Conservation (phyloP, 2,888 invertebrate genomes). For the Patella depressa region DNA sequence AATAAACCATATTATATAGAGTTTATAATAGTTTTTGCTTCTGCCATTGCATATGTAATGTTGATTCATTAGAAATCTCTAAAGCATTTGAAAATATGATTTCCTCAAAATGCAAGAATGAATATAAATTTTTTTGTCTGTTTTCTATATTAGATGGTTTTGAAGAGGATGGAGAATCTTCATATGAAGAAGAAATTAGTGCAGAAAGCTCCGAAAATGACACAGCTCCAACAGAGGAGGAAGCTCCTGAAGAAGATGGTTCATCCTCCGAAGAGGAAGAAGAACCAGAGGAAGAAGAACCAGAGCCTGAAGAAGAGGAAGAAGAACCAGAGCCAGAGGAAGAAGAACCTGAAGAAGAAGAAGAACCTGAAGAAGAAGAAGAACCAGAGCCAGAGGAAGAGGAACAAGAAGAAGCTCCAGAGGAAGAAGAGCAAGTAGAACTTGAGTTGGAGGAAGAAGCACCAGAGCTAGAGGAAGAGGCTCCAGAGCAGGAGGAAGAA, state of each 20-base stretch:
- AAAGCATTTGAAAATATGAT: too few species aligned
- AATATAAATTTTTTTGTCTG: too few species aligned
- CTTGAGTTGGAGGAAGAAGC: conserved; percentile 12
- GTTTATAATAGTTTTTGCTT: too few species aligned
- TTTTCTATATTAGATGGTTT: too few species aligned
- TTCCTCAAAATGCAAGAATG: too few species aligned
- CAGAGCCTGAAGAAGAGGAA: conserved; percentile 11
- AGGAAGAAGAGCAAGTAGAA: conserved; percentile 3
- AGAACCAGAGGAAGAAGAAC: background rate
- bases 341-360: conserved; percentile 10
- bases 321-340: conserved; percentile 6
- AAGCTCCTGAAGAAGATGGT: background rate
- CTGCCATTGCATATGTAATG: too few species aligned
- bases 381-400: background rate
- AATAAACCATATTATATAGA: too few species aligned
- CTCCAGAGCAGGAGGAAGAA: background rate
- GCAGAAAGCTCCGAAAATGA: background rate
- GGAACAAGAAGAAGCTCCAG: background rate
- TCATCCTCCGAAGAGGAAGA: background rate
- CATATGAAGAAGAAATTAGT: background rate
- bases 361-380: conserved; percentile 11
- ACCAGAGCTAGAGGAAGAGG: background rate
- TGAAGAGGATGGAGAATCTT: background rate
- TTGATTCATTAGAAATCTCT: too few species aligned
- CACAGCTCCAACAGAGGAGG: background rate